These are phyloP conservation scores for Gymnarchus niloticus DNA, from an alignment of 2,113 vertebrate genomes.

Conservation along the genomic window DNA sequence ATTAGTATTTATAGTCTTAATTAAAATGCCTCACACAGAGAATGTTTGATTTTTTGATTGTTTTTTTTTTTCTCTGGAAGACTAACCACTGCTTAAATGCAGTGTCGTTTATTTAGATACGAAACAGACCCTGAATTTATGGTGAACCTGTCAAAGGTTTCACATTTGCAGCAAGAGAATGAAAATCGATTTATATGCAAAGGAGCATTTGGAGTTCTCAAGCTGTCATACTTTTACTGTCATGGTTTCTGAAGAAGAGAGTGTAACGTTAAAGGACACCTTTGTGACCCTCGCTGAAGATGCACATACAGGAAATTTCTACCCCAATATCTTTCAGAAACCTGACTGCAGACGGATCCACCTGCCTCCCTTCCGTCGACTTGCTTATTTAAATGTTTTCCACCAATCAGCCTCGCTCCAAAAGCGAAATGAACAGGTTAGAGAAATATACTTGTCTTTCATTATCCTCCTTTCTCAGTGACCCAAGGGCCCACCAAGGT, in stretches of 20 bases:
- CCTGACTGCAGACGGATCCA: background rate
- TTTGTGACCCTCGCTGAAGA: background rate
- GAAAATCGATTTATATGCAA: background rate
- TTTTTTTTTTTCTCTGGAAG: background rate
- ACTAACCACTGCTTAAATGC: background rate
- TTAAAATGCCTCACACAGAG: background rate
- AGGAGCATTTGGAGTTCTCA: background rate
- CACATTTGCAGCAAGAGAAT: background rate
- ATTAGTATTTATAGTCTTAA: background rate
- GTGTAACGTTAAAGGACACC: background rate
- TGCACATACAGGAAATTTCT: background rate
- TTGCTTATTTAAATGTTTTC: conserved; percentile 21
- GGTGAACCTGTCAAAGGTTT: background rate
- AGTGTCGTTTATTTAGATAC: background rate
- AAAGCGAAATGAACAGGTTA: conserved; percentile 25
- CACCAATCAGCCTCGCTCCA: conserved; percentile 8
- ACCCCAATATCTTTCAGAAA: background rate
- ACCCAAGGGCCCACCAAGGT: conserved; percentile 10
- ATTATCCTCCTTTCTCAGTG: conserved; percentile 11
- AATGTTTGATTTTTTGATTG: background rate
- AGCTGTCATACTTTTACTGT: background rate
- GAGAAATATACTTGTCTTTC: conserved; percentile 4
- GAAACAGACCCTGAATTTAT: background rate
- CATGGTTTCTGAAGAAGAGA: background rate
- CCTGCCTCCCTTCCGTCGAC: background rate